These are phyloP conservation scores for Girardinichthys multiradiatus DNA, from an alignment of 2,113 vertebrate species.

Conservation along the genomic window DNA sequence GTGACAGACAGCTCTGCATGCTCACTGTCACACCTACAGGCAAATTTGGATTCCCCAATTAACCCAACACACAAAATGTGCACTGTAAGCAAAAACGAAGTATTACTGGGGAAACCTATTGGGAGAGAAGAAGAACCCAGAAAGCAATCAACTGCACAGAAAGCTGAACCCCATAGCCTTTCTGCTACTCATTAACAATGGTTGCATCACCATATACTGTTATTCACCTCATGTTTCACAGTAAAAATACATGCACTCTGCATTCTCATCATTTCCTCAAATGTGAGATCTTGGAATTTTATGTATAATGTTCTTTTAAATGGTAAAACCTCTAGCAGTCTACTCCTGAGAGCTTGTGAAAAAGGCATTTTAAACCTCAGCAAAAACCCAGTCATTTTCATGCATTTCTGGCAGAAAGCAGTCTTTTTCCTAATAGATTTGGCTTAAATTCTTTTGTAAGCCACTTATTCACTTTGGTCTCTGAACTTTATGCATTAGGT, in stretches of 20 bases:
- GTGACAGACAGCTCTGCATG: background rate
- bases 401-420: background rate
- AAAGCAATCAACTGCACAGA: background rate
- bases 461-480: background rate
- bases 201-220: background rate
- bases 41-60: background rate
- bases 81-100: background rate
- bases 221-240: background rate
- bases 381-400: background rate
- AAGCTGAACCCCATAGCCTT: background rate
- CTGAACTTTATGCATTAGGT: background rate
- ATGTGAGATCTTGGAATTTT: background rate
- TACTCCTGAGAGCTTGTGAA: background rate
- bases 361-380: background rate
- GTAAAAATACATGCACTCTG: background rate
- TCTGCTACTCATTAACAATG: background rate
- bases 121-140: background rate
- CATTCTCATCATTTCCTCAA: background rate
- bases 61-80: background rate
- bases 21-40: background rate
- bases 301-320: background rate
- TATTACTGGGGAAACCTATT: background rate
- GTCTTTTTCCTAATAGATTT: background rate
- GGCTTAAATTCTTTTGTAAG: slow-evolving; percentile 2
- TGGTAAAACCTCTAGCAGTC: background rate